Base-by-base conservation (phyloP, 2,888 invertebrate genomes). In the Lithodes maja region DNA sequence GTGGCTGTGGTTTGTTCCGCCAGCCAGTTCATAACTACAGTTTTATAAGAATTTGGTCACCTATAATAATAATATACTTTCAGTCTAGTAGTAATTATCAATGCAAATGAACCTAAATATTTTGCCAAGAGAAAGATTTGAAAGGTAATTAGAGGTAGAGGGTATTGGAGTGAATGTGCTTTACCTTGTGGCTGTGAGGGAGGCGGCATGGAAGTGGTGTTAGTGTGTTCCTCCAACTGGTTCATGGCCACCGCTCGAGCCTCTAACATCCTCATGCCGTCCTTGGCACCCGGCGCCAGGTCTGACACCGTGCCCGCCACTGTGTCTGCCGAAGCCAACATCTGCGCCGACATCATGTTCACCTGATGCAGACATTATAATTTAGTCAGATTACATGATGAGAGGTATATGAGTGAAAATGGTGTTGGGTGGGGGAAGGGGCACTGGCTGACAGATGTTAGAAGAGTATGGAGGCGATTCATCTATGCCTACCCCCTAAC, bases 261-360 rank as follows among this genome's bases (percentile, higher is more conserved):
- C 94, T 98, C 98, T 85, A 98, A 94, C 95, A 97, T 95, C 92
- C 97, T 95, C 98, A 98, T 98, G 7, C 97, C 97, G 94, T 98
- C 98, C 93, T 96, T 96, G 92, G 96, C 96, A 55, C 96, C 96
- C 68, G 96, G 96, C 55, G 96, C 96, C 91, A 96, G 95, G 93
- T 96, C 96, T 0, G 96, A 96, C 81, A 96, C 94, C 53, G 96
- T 96, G 33, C 96, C 96, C 69, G 96, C 95, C 85, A 95, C 95
- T 92, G 95, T 95, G 33, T 95, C 95, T 74, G 96, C 95, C 9
- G 90, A 88, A 93, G 96, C 97, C 92, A 99, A 94, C 97, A 99
- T 98, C 94, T 99, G 99, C 0, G 99, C 98, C 15, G 98, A 98
- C 98, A 99, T 99, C 97, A 99, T 99, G 94, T 99, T 99, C n/a